phyloP scores from a whole-genome alignment of 2,888 invertebrate genomes.

The Orthonevra nobilis region DNA sequence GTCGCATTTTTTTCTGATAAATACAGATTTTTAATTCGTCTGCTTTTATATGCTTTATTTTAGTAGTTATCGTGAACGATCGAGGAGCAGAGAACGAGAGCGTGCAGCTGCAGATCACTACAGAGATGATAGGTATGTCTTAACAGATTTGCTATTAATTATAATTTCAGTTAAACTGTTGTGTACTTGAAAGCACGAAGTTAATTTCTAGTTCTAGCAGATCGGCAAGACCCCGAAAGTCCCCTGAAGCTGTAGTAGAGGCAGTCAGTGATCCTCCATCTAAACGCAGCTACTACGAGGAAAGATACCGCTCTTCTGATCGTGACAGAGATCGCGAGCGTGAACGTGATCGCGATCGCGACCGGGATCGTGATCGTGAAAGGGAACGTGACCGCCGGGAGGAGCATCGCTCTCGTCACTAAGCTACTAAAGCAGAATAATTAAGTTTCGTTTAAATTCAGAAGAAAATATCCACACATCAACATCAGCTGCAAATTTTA shows the following conservation, averaged over 20 bases:
- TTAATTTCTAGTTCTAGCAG: conserved; percentile 76
- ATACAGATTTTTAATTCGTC: conserved; percentile 73
- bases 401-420: conserved; percentile 87
- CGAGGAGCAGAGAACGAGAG: conserved; percentile 88
- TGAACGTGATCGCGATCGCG: conserved; percentile 84
- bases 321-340: conserved; percentile 85
- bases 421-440: conserved; percentile 62
- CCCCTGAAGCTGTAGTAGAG: conserved; percentile 81
- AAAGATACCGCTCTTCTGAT: conserved; percentile 88
- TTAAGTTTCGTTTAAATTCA: conserved; percentile 59
- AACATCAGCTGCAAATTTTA: conserved; percentile 34
- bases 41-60: conserved; percentile 80
- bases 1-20: conserved; percentile 73
- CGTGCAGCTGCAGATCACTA: conserved; percentile 79
- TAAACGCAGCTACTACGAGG: conserved; percentile 88
- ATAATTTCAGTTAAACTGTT: background rate
- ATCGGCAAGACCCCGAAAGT: conserved; percentile 81
- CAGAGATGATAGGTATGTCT: conserved; percentile 78
- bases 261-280: conserved; percentile 78
- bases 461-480: conserved; percentile 56
- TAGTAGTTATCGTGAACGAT: conserved; percentile 83
- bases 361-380: conserved; percentile 84
- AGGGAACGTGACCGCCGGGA: conserved; percentile 84
- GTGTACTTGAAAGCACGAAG: conserved; percentile 23
- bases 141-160: background rate